phyloP scores from a whole-genome alignment of 2,797 vertebrate genomes.

The Molossus alvarezi region DNA sequence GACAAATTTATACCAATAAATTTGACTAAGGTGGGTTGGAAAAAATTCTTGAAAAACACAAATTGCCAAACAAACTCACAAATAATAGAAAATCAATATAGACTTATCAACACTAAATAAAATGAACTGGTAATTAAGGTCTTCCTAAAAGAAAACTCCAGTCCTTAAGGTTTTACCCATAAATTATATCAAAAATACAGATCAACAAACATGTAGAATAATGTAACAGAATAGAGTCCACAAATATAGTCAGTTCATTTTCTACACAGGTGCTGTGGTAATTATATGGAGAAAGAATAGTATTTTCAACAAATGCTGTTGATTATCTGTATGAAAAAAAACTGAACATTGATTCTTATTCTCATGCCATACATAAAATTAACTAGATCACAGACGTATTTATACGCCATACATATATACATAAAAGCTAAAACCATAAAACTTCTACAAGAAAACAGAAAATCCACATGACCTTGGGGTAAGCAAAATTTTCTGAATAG shows the following conservation, averaged over 20 bases:
- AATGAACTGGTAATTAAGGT: conserved; percentile 5
- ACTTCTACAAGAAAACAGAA: background rate
- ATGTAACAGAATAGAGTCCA: background rate
- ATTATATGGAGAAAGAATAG: background rate
- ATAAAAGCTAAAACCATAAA: background rate
- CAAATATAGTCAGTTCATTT: background rate
- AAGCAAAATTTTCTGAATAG: background rate
- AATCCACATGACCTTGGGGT: background rate
- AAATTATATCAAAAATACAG: background rate
- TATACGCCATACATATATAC: background rate
- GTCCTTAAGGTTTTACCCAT: background rate
- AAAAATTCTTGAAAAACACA: background rate
- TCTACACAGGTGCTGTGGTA: background rate
- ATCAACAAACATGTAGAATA: background rate
- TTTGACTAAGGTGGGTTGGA: background rate
- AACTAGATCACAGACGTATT: conserved; percentile 6
- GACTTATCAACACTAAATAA: background rate
- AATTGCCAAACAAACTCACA: conserved; percentile 22
- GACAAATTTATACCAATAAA: too few species aligned
- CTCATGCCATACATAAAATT: conserved; percentile 31
- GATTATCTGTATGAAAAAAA: background rate
- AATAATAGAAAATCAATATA: background rate
- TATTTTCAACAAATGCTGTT: conserved; percentile 35
- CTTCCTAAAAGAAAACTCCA: background rate
- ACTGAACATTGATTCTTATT: background rate